Evolutionary conservation across 2,797 vertebrate genomes (phyloP).

Genomic region (Myotis vivesi): DNA sequence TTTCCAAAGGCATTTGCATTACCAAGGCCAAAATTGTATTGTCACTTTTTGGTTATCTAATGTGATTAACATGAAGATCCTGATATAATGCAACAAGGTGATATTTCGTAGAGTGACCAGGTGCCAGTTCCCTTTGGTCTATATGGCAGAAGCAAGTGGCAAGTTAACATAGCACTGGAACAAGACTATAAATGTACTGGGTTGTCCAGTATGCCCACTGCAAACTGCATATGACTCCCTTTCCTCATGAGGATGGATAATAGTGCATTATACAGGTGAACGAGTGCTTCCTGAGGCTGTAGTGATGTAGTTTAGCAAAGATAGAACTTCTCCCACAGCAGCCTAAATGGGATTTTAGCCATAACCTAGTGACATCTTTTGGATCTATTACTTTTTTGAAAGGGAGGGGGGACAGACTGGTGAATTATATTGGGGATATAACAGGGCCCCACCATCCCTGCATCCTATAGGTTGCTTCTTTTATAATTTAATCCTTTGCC

Average conservation of each 20-base stretch:
- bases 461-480: not conserved
- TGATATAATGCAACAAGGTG: not conserved
- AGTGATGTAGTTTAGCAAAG: not conserved
- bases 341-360: not conserved
- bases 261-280: not conserved
- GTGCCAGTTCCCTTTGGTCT: not conserved
- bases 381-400: not conserved
- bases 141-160: not conserved
- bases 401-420: rapidly evolving
- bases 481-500: not conserved
- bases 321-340: not conserved
- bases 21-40: not conserved
- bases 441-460: rapidly evolving
- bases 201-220: not conserved
- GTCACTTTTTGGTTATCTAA: not conserved
- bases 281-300: not conserved
- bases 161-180: not conserved
- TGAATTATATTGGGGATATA: not conserved
- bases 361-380: not conserved
- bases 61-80: not conserved
- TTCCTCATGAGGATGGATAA: not conserved
- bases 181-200: rapidly evolving
- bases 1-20: not conserved
- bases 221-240: not conserved
- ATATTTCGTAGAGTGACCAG: not conserved